Base-by-base conservation (phyloP, 2,797 vertebrate species). In the Pipistrellus pipistrellus region DNA sequence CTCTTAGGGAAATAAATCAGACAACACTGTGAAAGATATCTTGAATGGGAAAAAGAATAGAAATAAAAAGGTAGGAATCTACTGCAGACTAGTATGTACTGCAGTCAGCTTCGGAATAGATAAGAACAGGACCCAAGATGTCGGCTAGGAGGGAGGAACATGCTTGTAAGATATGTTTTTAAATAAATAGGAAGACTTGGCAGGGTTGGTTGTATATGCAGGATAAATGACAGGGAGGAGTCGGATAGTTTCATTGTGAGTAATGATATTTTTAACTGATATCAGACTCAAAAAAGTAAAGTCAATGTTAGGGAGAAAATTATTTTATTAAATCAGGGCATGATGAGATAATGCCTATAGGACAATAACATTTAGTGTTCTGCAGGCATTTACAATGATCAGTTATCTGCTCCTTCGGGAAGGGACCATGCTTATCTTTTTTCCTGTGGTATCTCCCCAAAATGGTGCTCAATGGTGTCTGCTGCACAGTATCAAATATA, bases 221-320 rank as follows among this genome's bases (percentile, higher is more conserved):
- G 17, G 21, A 46, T 78, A 48, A 91, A 59, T 25, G 15, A 57
- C 88, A 75, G 18, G 21, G 27, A 55, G 46, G 68, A 76, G 27
- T 32, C n/a, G 15, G 18, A 68, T 27, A 48, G 25, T 93, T 95
- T 89, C 77, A 86, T 7, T 84, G 46, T 85, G 55, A 48, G 57
- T 89, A 62, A 51, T 12, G 32, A 27, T 57, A 11, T 17, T 53
- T 92, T 38, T 30, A 71, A 77, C 27, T 85, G 27, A 35, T 68
- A 77, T 9, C n/a, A 48, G 13, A 83, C 17, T 92, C 64, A 88
- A 41, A 91, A 83, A 41, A 44, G 44, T 38, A 57, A 90, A 55
- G 73, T 78, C 35, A 78, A 27, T 18, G 72, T 85, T 77, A 73
- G 10, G 6, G 55, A n/a, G 93, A 90, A 48, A 23, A 20, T 89